Base-by-base conservation (phyloP, 2,888 invertebrate genomes). In the Tipula helvola region DNA sequence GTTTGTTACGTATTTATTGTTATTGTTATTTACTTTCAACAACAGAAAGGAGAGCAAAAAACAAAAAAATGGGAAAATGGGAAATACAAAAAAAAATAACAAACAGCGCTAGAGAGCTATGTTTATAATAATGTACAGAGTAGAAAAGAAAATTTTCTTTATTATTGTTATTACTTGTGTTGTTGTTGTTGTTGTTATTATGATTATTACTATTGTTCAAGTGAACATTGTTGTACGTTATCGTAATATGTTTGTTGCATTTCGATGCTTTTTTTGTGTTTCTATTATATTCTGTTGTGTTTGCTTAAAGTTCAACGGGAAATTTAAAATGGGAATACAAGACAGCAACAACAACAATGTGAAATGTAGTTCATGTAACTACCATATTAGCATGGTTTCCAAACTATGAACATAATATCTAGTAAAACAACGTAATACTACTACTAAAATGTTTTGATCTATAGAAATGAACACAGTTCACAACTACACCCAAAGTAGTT, bases 161-260 rank as follows among this genome's bases (percentile, higher is more conserved):
- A 71, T 71, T 71, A 71, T 71, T 71, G 71, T 71, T 71, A 28
- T 71, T 71, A 71, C 71, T 71, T 71, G 71, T 71, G 71, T 52
- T 52, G 52, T 52, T n/a, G n/a, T 71, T 71, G 71, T 52, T 52
- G 52, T 52, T n/a, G n/a, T 71, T 71, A 28, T 71, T 71, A 71
- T 71, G n/a, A 71, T 71, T 71, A 71, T 71, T 71, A 71, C 71
- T 71, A 71, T 71, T 71, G 71, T 71, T 71, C 71, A 71, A 71
- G 71, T 71, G 71, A 71, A 71, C 71, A 71, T 71, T 71, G 10
- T 28, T 71, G 28, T 71, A 28, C 71, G 71, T 71, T 71, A 71
- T 71, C 71, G 28, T 71, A 28, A 28, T 71, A 28, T 71, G 71
- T 71, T 71, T 71, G 71, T 71, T 71, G 28, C 71, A 71, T 71